phyloP scores from a whole-genome alignment of 2,888 invertebrate species.

The Enchytraeus crypticus region DNA sequence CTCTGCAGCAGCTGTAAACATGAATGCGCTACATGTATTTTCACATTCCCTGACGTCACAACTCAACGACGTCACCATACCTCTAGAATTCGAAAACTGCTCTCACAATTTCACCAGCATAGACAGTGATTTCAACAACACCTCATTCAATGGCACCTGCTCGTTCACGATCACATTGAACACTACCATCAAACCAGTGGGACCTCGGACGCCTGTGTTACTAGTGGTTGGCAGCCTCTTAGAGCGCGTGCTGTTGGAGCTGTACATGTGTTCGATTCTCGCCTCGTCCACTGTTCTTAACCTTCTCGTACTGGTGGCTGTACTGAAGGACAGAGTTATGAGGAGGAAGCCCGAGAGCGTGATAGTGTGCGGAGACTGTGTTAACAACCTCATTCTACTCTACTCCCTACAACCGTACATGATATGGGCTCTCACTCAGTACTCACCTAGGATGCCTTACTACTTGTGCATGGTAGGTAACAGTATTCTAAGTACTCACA shows the following conservation, averaged over 20 bases:
- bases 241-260: conserved; percentile 4
- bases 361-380: background rate
- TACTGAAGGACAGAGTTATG: background rate
- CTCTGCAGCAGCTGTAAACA: no score
- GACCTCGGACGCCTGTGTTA: background rate
- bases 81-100: no score
- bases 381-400: conserved; percentile 3
- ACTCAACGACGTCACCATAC: no score
- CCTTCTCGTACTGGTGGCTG: conserved; percentile 2
- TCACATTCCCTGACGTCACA: no score
- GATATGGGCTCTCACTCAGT: background rate
- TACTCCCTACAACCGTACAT: background rate
- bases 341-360: conserved; percentile 4
- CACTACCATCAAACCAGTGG: no score
- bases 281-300: background rate
- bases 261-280: background rate
- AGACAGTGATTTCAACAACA: no score
- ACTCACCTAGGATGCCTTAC: background rate
- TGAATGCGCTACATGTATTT: no score
- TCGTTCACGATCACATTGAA: no score
- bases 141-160: no score
- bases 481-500: no score
- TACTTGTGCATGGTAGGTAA: background rate
- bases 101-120: no score
- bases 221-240: background rate